Percentiles rank a stretch among this genome's conserved stretches.
Evolutionary conservation across 1,140 invertebrate species (phyloP).

Genomic region (Nomia melanderi): DNA sequence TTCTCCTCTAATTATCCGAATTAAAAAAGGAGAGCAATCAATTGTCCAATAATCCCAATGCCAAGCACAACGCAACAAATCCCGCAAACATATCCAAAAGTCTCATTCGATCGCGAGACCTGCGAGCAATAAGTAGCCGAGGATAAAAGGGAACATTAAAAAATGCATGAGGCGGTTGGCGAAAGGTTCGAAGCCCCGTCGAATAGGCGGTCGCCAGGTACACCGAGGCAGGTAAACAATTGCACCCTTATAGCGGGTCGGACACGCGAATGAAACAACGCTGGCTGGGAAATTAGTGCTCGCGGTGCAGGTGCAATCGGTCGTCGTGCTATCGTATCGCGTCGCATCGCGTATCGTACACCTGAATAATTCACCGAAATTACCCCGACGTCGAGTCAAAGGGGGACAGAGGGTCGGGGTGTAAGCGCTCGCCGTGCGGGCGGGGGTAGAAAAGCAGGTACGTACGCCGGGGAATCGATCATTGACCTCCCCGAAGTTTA

Average conservation of each 20-base stretch:
- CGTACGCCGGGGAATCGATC: conserved; percentile 48
- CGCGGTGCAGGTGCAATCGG: conserved; percentile 33
- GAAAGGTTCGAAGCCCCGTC: too few species aligned
- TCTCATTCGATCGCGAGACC: too few species aligned
- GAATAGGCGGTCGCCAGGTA: not conserved
- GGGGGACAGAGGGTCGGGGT: conserved; percentile 21
- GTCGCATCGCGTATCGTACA: too few species aligned
- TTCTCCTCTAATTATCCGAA: too few species aligned
- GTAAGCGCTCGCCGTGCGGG: too few species aligned
- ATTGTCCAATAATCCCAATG: too few species aligned
- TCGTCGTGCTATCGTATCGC: conserved; percentile 1
- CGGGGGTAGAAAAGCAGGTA: not conserved
- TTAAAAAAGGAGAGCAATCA: too few species aligned
- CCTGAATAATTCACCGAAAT: conserved; percentile 40
- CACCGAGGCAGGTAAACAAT: conserved; percentile 3
- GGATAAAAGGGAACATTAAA: too few species aligned
- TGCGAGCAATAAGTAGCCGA: too few species aligned
- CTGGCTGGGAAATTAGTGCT: conserved; percentile 22
- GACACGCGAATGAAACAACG: conserved; percentile 6
- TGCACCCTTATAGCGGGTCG: not conserved
- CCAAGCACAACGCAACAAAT: too few species aligned
- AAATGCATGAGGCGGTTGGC: too few species aligned
- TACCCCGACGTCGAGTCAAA: conserved; percentile 20
- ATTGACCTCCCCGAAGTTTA: conserved; percentile 74
- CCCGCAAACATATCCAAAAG: too few species aligned